Conservation (phyloP, 37 sponge, comb jelly and placozoan species). For the Cliona cf. orientalis region DNA sequence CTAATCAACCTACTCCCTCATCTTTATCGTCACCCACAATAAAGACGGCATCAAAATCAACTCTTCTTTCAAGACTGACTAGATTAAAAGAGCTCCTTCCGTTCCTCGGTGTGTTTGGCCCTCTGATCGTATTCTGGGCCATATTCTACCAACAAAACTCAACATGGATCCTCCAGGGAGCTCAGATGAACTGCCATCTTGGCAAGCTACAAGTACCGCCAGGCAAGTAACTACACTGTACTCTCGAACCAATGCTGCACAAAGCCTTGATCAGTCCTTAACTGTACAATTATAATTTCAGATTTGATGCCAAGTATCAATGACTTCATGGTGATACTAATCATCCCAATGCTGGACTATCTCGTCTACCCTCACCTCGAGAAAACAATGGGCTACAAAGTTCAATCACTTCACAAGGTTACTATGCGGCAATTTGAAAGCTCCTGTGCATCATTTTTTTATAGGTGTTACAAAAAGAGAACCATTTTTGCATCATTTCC, state of each 20-base stretch:
- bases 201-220: conserved; percentile 70
- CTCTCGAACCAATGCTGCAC: background rate
- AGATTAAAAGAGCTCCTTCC: conserved; percentile 31
- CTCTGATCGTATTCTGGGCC: conserved; percentile 75
- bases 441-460: background rate
- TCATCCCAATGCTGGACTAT: conserved; percentile 74
- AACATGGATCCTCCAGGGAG: conserved; percentile 77
- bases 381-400: conserved; percentile 38
- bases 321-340: conserved; percentile 59
- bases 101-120: conserved; percentile 57
- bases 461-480: background rate
- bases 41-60: background rate
- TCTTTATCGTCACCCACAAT: too few species aligned
- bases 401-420: conserved; percentile 71
- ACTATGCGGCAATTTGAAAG: background rate
- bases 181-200: conserved; percentile 70
- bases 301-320: conserved; percentile 84
- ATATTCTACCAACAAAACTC: conserved; percentile 83
- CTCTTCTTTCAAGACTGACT: background rate
- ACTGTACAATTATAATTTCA: conserved; percentile 5
- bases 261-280: background rate
- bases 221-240: conserved; percentile 21
- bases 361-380: conserved; percentile 69
- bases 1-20: too few species aligned
- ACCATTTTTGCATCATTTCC: too few species aligned